phyloP scores from a whole-genome alignment of 1,140 invertebrate species.

The Procambarus virginalis region DNA sequence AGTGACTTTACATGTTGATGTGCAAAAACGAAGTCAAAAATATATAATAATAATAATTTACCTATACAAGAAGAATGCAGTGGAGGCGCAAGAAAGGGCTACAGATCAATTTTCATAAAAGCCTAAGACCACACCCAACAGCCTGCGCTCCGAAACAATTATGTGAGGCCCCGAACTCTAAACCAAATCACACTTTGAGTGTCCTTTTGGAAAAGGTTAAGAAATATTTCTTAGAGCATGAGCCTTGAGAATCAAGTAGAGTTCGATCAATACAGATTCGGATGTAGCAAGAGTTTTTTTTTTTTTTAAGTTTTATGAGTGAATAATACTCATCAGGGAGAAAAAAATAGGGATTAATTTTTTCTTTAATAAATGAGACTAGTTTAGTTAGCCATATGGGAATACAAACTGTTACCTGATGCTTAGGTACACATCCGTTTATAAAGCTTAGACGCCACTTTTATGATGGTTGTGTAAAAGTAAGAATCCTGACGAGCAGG shows the following conservation, averaged over 20 bases:
- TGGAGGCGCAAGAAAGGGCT: slow-evolving; percentile 43
- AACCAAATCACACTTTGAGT: background rate
- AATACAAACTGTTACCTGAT: slow-evolving; percentile 9
- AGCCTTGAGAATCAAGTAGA: background rate
- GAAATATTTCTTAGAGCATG: background rate
- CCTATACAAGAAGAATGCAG: slow-evolving; percentile 40
- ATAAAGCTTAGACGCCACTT: background rate
- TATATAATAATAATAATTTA: slow-evolving; percentile 57
- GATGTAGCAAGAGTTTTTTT: background rate
- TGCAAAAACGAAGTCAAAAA: slow-evolving; percentile 33
- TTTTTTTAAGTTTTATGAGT: background rate
- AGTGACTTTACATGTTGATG: slow-evolving; percentile 49
- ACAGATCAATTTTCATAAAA: slow-evolving; percentile 31
- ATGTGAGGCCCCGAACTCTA: background rate
- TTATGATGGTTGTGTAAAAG: slow-evolving; percentile 9
- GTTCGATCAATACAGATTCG: background rate
- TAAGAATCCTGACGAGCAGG: slow-evolving; percentile 50
- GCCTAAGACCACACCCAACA: slow-evolving; percentile 45
- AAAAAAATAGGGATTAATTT: background rate
- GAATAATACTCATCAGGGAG: background rate
- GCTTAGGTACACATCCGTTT: slow-evolving; percentile 30
- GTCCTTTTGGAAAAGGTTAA: background rate
- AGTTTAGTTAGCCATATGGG: slow-evolving; percentile 43
- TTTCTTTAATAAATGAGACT: slow-evolving; percentile 31
- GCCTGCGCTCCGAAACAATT: slow-evolving; percentile 22